phyloP scores from a whole-genome alignment of 2,113 vertebrate genomes.

The Sapayoa aenigma region DNA sequence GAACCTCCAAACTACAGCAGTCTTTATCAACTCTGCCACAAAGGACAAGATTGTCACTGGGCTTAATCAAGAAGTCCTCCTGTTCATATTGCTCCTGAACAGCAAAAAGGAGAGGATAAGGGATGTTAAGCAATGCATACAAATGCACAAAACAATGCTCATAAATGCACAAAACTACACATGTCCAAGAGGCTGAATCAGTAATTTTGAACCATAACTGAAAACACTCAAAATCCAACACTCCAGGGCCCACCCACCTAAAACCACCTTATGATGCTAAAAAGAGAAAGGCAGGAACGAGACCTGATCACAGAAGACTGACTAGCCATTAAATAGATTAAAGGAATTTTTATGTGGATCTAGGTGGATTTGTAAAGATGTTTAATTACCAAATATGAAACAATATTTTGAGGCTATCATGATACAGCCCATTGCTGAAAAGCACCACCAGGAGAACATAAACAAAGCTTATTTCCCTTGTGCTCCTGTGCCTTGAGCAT shows the following conservation, averaged over 20 bases:
- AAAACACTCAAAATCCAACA: not conserved
- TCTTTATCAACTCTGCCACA: conserved; percentile 89
- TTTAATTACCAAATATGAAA: not conserved
- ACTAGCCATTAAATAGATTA: not conserved
- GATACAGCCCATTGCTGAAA: not conserved
- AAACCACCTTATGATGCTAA: not conserved
- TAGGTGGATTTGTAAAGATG: not conserved
- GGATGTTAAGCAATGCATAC: not conserved
- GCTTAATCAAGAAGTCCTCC: conserved; percentile 92
- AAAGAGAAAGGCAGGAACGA: not conserved
- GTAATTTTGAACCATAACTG: not conserved
- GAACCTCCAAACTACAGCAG: conserved; percentile 90
- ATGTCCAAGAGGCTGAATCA: not conserved
- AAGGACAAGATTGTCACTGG: conserved; percentile 89
- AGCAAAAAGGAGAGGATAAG: not conserved
- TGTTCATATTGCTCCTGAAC: conserved; percentile 93
- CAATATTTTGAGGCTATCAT: not conserved
- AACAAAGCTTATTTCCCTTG: not conserved
- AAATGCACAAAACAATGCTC: not conserved
- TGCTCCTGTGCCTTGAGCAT: not conserved
- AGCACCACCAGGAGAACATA: not conserved
- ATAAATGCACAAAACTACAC: not conserved
- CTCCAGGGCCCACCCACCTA: not conserved
- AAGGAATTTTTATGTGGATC: not conserved
- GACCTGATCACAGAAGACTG: rapidly evolving